Percentiles rank a stretch among this genome's conserved stretches.
These are phyloP conservation scores for Anseranas semipalmata DNA, from an alignment of 2,113 vertebrate genomes.

Conservation along the genomic window DNA sequence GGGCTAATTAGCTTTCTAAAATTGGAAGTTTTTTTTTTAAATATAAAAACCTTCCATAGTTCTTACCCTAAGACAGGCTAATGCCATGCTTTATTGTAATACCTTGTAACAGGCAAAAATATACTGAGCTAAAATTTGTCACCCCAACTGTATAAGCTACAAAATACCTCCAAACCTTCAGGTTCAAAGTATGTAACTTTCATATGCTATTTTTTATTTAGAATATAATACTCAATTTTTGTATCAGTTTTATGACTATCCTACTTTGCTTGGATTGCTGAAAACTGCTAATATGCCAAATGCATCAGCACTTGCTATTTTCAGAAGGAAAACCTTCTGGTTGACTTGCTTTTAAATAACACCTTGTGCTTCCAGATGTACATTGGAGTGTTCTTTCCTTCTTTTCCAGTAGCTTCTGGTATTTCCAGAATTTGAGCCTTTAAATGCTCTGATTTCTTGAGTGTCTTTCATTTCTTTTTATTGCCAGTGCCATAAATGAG, in stretches of 20 bases:
- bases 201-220: neutral
- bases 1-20: neutral
- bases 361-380: conserved; percentile 32
- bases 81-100: neutral
- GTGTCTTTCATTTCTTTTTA: neutral
- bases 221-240: neutral
- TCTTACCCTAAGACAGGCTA: neutral
- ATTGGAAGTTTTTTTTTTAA: neutral
- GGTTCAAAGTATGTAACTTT: neutral
- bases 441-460: neutral
- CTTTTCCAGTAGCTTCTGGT: conserved; percentile 10
- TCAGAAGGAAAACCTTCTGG: conserved; percentile 26
- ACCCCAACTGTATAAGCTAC: neutral
- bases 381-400: neutral
- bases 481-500: neutral
- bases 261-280: neutral
- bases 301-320: conserved; percentile 28
- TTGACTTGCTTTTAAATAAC: conserved; percentile 36
- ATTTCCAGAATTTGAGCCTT: neutral
- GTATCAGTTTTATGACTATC: neutral
- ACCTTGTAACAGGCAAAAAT: neutral
- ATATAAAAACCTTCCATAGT: neutral
- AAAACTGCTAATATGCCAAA: conserved; percentile 24
- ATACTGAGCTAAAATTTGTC: neutral
- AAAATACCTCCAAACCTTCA: neutral